A percentile compares a stretch with the other conserved stretches of the same genome.
These are phyloP conservation scores for Pherbina coryleti DNA, from an alignment of 2,888 invertebrate species.

Conservation along the genomic window DNA sequence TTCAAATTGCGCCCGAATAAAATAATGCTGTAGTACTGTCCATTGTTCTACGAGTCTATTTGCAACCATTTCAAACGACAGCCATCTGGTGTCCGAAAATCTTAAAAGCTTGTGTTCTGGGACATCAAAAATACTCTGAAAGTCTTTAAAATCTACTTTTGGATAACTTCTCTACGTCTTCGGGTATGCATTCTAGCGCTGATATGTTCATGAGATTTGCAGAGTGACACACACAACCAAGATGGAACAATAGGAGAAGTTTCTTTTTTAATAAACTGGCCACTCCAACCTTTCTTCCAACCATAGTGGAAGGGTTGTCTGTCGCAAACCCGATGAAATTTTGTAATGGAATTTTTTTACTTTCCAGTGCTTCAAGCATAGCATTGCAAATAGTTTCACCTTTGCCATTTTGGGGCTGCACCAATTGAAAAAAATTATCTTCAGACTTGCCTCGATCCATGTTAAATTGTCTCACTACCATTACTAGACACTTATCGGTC, in stretches of 20 bases:
- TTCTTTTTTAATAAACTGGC: slow-evolving; percentile 29
- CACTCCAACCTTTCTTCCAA: slow-evolving; percentile 53
- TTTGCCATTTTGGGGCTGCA: slow-evolving; percentile 39
- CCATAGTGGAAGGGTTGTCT: slow-evolving; percentile 38
- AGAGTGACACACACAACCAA: slow-evolving; percentile 36
- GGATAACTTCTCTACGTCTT: slow-evolving; percentile 6
- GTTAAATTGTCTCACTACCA: slow-evolving; percentile 38
- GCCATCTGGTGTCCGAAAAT: slow-evolving; percentile 33
- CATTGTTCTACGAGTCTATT: slow-evolving; percentile 28
- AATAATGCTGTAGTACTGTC: no score
- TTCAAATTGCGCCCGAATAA: slow-evolving; percentile 32
- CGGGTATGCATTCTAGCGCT: slow-evolving; percentile 2
- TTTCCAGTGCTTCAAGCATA: slow-evolving; percentile 61
- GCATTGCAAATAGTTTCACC: slow-evolving; percentile 37
- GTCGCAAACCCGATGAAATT: slow-evolving; percentile 35
- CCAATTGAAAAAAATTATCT: slow-evolving; percentile 39
- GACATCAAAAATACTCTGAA: slow-evolving; percentile 32
- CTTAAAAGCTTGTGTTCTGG: slow-evolving; percentile 35
- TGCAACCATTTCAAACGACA: slow-evolving; percentile 37
- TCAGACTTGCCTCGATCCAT: slow-evolving; percentile 23
- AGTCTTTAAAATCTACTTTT: slow-evolving; percentile 30
- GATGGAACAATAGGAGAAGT: slow-evolving; percentile 20
- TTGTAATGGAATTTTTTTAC: slow-evolving; percentile 19
- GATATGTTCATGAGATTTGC: slow-evolving; percentile 22
- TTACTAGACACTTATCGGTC: slow-evolving; percentile 35